Base-by-base conservation (phyloP, 1,140 invertebrate species). In the Drosophila kanapiae region DNA sequence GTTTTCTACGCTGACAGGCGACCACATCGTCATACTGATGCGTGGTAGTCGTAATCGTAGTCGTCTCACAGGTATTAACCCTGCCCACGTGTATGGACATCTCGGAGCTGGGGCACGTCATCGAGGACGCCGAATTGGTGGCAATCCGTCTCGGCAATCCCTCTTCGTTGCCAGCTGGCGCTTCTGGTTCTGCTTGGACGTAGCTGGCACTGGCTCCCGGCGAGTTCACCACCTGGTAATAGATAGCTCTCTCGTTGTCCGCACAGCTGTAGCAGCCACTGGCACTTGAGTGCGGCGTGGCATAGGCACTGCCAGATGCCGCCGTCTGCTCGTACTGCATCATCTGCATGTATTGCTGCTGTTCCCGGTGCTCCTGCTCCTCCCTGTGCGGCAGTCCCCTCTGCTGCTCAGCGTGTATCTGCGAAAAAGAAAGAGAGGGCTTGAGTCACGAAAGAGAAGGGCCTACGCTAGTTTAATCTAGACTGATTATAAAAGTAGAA, bases 11-110 rank as follows among this genome's bases (percentile, higher is more conserved):
- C 62, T 71, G 57, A 16, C 75, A 80, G 0, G 80, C 23, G 23
- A 23, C 82, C 27, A 91, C 91, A 60, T 91, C 88, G 42, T 92
- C 91, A 48, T 92, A 92, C 43, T 92, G 91, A 75, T 92, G 91
- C 7, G 91, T 92, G 9, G 82, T 87, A 8, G 82, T 54, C 16
- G 51, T 54, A 2, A 35, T 85, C 0, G 86, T 90, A 7, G 91
- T 87, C 3, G 83, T 78, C 37, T 84, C 85, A 4, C 75, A 75
- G 0, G 79, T 71, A 40, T 65, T 91, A 0, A 67, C 63, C 43
- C 68, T 57, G 7, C 79, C 85, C 81, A 92, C 86, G 0, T 91
- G 91, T 60, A 92, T 80, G 11, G 91, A 92, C 59, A 91, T 82
- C 23, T 92, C 91, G 2, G 91, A 92, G 31, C 91, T 92, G 9